These are phyloP conservation scores for Cataglyphis livida DNA, from an alignment of 2,888 invertebrate genomes.

Conservation along the genomic window DNA sequence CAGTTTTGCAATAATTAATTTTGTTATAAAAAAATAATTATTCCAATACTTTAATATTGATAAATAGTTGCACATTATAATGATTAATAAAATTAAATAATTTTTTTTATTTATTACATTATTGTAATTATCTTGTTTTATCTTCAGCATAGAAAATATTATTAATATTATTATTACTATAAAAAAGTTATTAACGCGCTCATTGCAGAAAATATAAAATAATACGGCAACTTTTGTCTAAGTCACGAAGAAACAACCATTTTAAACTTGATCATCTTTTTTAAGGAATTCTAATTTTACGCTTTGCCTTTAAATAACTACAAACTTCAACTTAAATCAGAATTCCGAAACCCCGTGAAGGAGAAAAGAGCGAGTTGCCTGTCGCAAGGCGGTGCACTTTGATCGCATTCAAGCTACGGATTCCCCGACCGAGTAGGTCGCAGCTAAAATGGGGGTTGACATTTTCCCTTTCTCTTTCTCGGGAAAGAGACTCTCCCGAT, in stretches of 20 bases:
- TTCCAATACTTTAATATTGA: not conserved
- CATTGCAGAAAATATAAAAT: conserved; percentile 13
- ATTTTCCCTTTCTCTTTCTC: conserved; percentile 58
- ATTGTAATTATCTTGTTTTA: not conserved
- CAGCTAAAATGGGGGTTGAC: conserved; percentile 68
- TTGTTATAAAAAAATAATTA: not conserved
- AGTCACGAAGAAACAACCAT: not conserved
- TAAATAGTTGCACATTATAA: not conserved
- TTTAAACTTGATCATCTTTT: conserved; percentile 2
- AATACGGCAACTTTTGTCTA: not conserved
- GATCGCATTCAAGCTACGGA: conserved; percentile 69
- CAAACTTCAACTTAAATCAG: conserved; percentile 26
- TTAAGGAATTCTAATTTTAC: conserved; percentile 34
- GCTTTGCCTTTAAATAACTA: conserved; percentile 46
- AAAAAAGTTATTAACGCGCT: not conserved
- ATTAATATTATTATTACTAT: not conserved
- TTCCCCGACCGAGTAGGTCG: conserved; percentile 72
- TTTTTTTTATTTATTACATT: not conserved
- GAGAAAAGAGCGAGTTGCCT: conserved; percentile 39
- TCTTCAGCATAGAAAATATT: not conserved
- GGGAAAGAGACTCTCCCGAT: conserved; percentile 16
- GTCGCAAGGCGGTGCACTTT: conserved; percentile 68
- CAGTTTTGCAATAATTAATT: conserved; percentile 1
- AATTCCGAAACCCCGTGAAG: conserved; percentile 28
- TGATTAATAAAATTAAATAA: not conserved